Evolutionary conservation across 2,797 vertebrate genomes (phyloP).

Genomic region (Pipistrellus pipistrellus): DNA sequence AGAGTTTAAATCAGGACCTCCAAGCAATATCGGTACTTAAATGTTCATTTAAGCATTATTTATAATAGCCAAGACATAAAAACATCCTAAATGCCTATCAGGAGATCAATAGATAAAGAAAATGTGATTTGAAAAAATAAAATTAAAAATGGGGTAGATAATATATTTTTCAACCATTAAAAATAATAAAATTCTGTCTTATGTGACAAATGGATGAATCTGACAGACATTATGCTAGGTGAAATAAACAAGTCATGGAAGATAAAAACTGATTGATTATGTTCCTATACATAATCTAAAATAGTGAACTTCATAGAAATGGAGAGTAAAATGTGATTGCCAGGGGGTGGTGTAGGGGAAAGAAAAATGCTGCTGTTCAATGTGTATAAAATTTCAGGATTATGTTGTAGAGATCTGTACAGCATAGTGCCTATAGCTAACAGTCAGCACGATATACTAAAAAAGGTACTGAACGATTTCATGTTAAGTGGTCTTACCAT

Average conservation of each 20-base stretch:
- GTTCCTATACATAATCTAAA: neutral
- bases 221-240: neutral
- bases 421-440: neutral
- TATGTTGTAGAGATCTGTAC: neutral
- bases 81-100: neutral
- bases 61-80: neutral
- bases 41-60: neutral
- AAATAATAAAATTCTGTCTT: neutral
- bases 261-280: neutral
- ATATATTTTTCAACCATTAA: neutral
- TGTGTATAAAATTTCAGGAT: neutral
- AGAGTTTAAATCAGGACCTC: neutral
- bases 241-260: neutral
- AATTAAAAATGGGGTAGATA: neutral
- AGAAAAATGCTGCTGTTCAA: neutral
- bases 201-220: neutral
- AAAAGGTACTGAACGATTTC: neutral
- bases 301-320: neutral
- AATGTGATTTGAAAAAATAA: neutral
- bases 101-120: neutral
- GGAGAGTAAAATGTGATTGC: neutral
- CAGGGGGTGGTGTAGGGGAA: neutral
- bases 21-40: neutral
- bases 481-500: neutral
- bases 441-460: neutral